Evolutionary conservation across 2,888 invertebrate genomes (phyloP).

Genomic region (Dione vanillae): DNA sequence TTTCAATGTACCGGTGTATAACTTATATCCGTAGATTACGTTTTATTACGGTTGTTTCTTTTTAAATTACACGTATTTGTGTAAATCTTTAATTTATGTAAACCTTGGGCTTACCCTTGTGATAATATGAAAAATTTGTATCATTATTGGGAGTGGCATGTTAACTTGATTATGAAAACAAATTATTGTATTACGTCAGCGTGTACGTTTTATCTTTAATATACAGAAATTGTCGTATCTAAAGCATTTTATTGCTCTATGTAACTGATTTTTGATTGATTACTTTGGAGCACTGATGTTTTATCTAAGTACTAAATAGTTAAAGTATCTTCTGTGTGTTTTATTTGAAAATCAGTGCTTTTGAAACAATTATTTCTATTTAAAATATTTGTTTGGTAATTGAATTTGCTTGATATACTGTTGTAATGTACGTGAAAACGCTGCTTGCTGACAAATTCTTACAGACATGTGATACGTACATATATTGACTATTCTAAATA

Average conservation of each 20-base stretch:
- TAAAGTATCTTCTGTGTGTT: background rate
- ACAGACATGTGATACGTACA: conserved; percentile 80
- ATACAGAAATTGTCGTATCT: background rate
- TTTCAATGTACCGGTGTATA: conserved; percentile 4
- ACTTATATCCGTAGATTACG: background rate
- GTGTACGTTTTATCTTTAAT: conserved; percentile 13
- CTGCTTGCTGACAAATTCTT: conserved; percentile 72
- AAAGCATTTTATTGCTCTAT: no score
- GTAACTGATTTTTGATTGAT: no score
- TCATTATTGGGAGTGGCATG: background rate
- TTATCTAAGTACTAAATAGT: background rate
- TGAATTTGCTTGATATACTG: conserved; percentile 34
- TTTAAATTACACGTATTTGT: background rate
- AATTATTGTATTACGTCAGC: background rate
- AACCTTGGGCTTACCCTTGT: conserved; percentile 13
- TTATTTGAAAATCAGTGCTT: background rate
- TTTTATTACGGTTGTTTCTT: background rate
- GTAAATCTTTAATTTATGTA: conserved; percentile 23
- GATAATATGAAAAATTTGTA: background rate
- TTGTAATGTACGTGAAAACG: conserved; percentile 47
- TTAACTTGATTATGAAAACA: background rate
- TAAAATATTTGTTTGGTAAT: conserved; percentile 17
- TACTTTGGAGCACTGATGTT: background rate
- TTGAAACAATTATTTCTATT: background rate
- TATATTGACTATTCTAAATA: conserved; percentile 78